Evolutionary conservation across 2,888 invertebrate genomes (phyloP).

Genomic region (Chouioia cunea): DNA sequence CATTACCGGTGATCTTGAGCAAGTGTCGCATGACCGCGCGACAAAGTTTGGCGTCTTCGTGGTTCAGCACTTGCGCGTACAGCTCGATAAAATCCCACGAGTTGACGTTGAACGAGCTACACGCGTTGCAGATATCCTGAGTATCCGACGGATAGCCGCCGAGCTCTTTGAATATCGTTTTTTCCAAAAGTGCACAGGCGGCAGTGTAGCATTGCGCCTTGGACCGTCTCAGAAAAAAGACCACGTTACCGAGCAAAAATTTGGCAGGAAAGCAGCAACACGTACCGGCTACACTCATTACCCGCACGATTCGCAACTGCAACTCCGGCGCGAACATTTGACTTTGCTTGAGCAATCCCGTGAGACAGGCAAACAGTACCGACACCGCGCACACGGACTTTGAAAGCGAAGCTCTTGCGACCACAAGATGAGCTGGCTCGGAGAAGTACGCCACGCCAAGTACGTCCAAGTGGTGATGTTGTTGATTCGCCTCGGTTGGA

Average conservation of each 20-base stretch:
- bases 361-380: conserved; percentile 71
- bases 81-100: conserved; percentile 74
- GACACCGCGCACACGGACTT: conserved; percentile 73
- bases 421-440: conserved; percentile 36
- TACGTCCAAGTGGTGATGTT: conserved; percentile 74
- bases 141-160: conserved; percentile 67
- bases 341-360: conserved; percentile 70
- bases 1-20: conserved; percentile 72
- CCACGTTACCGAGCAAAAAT: conserved; percentile 70
- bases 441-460: conserved; percentile 69
- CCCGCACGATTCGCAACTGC: conserved; percentile 70
- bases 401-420: conserved; percentile 46
- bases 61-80: conserved; percentile 72
- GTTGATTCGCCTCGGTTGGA: conserved; percentile 63
- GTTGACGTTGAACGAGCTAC: conserved; percentile 56
- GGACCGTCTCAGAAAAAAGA: conserved; percentile 68
- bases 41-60: conserved; percentile 72
- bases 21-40: conserved; percentile 74
- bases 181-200: conserved; percentile 72
- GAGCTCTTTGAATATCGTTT: conserved; percentile 73
- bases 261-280: conserved; percentile 76
- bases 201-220: conserved; percentile 57
- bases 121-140: conserved; percentile 65
- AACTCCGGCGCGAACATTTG: conserved; percentile 66
- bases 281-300: conserved; percentile 73